Evolutionary conservation across 2,797 vertebrate species (phyloP).

Genomic region (Silurus aristotelis): DNA sequence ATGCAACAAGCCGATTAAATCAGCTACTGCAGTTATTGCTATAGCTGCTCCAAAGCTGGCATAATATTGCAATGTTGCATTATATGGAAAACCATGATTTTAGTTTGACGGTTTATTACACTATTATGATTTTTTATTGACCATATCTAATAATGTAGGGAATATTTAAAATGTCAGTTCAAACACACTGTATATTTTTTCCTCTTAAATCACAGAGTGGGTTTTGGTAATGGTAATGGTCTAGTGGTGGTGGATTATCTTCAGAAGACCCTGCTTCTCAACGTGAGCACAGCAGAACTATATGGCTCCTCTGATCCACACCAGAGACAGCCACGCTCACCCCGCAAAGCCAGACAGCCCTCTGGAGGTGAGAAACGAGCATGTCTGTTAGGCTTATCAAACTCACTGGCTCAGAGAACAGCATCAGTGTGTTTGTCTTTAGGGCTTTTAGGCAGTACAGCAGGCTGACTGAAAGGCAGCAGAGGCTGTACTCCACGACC

Average conservation of each 20-base stretch:
- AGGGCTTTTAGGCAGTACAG: constrained; percentile 21
- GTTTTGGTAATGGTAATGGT: constrained; percentile 94
- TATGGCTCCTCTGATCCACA: constrained; percentile 91
- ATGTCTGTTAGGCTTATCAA: constrained; percentile 11
- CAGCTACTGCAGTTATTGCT: not conserved
- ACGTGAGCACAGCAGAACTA: constrained; percentile 87
- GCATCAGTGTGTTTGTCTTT: constrained; percentile 18
- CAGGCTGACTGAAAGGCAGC: not conserved
- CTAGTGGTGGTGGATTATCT: constrained; percentile 96
- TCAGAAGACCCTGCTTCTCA: constrained; percentile 92
- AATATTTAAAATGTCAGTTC: not conserved
- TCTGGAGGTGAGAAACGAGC: constrained; percentile 84
- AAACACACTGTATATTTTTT: not conserved
- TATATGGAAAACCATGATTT: not conserved
- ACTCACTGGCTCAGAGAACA: constrained; percentile 20
- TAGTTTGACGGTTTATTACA: not conserved
- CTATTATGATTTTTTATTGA: not conserved
- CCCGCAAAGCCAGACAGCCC: constrained; percentile 88
- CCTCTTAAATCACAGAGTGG: constrained; percentile 78
- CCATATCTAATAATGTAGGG: not conserved
- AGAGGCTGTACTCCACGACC: not conserved
- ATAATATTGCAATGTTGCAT: not conserved
- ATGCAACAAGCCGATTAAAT: not conserved
- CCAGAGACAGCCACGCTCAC: constrained; percentile 89
- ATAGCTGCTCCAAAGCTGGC: not conserved